Percentiles rank a stretch among this genome's conserved stretches.
phyloP scores from a whole-genome alignment of 2,888 invertebrate genomes.

The Onchidella celtica region DNA sequence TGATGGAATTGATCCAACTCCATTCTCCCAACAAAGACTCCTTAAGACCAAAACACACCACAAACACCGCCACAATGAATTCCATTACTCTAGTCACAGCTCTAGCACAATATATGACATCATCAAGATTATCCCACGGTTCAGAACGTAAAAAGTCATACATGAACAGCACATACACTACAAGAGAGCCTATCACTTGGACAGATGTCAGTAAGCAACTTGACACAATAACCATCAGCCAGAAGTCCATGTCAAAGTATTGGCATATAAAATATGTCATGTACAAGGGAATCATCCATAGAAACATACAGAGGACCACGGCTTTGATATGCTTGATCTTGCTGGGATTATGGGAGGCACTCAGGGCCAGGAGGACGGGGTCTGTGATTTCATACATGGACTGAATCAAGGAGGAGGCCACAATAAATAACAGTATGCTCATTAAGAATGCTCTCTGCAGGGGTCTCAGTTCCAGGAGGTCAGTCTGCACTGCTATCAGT shows the following conservation, averaged over 20 bases:
- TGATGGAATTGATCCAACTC: slow-evolving; percentile 81
- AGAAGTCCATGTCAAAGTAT: slow-evolving; percentile 81
- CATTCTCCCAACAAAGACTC: slow-evolving; percentile 81
- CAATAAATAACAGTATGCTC: slow-evolving; percentile 82
- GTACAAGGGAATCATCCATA: slow-evolving; percentile 80
- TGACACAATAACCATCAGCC: slow-evolving; percentile 82
- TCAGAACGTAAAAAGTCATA: slow-evolving; percentile 79
- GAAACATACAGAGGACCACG: slow-evolving; percentile 78
- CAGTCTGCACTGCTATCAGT: slow-evolving; percentile 82
- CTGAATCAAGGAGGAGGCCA: slow-evolving; percentile 83
- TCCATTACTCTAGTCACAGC: slow-evolving; percentile 81
- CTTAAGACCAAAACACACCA: slow-evolving; percentile 81
- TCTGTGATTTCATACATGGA: slow-evolving; percentile 83
- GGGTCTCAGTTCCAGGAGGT: slow-evolving; percentile 81
- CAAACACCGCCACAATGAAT: slow-evolving; percentile 82
- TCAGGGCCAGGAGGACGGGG: slow-evolving; percentile 81
- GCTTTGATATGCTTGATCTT: slow-evolving; percentile 79
- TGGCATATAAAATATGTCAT: slow-evolving; percentile 80
- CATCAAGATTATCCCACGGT: slow-evolving; percentile 82
- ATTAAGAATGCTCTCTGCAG: slow-evolving; percentile 82
- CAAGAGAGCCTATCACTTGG: slow-evolving; percentile 81
- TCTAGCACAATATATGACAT: slow-evolving; percentile 81
- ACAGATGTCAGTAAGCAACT: slow-evolving; percentile 81
- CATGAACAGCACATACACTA: slow-evolving; percentile 81
- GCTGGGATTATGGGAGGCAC: slow-evolving; percentile 80